phyloP scores from a whole-genome alignment of 2,797 vertebrate genomes.

The Anguilla megastoma region DNA sequence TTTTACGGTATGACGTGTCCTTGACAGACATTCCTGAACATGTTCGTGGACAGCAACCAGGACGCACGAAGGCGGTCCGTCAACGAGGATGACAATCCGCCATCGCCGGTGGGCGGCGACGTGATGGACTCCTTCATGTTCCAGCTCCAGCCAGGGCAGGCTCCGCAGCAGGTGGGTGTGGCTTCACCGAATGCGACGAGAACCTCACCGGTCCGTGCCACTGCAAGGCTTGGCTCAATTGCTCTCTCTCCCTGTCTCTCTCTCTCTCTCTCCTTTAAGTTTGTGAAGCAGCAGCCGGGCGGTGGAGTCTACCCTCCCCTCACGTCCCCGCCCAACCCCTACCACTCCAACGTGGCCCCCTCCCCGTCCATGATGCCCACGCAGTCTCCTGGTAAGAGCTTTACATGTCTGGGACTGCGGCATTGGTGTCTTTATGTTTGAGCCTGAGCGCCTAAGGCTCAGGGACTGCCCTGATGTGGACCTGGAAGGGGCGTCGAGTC shows the following conservation, averaged over 20 bases:
- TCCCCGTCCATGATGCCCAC: constrained; percentile 98
- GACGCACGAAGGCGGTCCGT: constrained; percentile 93
- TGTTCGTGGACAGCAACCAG: constrained; percentile 99
- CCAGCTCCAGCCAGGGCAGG: constrained; percentile 75
- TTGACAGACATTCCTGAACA: constrained; percentile 92
- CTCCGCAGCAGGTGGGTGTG: constrained; percentile 36
- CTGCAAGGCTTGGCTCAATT: constrained; percentile 86
- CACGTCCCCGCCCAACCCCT: constrained; percentile 92
- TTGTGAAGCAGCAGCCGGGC: constrained; percentile 75
- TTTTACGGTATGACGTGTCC: no score
- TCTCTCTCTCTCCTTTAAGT: constrained; percentile 54
- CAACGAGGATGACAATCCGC: constrained; percentile 97
- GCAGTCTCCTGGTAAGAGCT: constrained; percentile 84
- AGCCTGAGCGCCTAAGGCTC: neutral
- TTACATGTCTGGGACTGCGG: constrained; percentile 17
- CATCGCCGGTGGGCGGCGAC: constrained; percentile 91
- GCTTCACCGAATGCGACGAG: no score
- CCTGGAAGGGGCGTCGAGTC: neutral
- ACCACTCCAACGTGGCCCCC: constrained; percentile 88
- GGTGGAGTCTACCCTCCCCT: constrained; percentile 89
- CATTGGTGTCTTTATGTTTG: neutral
- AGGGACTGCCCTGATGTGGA: neutral
- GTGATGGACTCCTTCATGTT: constrained; percentile 88
- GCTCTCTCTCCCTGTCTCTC: constrained; percentile 41
- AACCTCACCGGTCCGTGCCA: constrained; percentile 77